phyloP scores from a whole-genome alignment of 2,888 invertebrate species.

The Eudasyphora cyanicolor region DNA sequence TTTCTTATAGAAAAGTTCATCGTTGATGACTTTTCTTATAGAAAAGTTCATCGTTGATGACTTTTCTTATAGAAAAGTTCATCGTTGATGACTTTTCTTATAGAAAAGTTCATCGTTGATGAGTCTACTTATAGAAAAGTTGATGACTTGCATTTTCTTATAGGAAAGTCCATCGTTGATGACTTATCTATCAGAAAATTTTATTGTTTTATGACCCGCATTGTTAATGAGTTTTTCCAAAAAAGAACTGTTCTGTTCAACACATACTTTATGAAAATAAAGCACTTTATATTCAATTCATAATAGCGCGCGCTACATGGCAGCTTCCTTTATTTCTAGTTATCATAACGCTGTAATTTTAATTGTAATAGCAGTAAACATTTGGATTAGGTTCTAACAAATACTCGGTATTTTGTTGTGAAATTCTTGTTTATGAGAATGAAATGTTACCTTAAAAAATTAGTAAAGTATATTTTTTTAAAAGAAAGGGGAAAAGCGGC shows the following conservation, averaged over 20 bases:
- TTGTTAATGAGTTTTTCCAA: no score
- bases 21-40: no score
- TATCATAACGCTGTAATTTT: slow-evolving; percentile 41
- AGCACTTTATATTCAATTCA: background rate
- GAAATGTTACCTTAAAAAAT: slow-evolving; percentile 34
- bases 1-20: no score
- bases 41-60: no score
- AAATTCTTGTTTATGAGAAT: slow-evolving; percentile 17
- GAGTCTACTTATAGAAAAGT: no score
- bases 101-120: no score
- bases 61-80: no score
- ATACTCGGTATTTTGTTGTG: slow-evolving; percentile 55
- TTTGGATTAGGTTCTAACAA: slow-evolving; percentile 40
- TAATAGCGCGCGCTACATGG: slow-evolving; percentile 44
- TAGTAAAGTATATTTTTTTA: slow-evolving; percentile 26
- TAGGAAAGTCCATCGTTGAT: no score
- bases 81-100: no score
- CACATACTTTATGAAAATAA: background rate
- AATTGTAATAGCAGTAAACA: slow-evolving; percentile 37
- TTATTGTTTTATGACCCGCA: no score
- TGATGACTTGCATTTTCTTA: no score
- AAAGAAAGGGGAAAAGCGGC: slow-evolving; percentile 31
- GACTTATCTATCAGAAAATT: no score
- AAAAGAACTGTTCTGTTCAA: background rate
- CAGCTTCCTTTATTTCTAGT: slow-evolving; percentile 35